phyloP scores from a whole-genome alignment of 2,113 vertebrate species.

The Tympanuchus pallidicinctus region DNA sequence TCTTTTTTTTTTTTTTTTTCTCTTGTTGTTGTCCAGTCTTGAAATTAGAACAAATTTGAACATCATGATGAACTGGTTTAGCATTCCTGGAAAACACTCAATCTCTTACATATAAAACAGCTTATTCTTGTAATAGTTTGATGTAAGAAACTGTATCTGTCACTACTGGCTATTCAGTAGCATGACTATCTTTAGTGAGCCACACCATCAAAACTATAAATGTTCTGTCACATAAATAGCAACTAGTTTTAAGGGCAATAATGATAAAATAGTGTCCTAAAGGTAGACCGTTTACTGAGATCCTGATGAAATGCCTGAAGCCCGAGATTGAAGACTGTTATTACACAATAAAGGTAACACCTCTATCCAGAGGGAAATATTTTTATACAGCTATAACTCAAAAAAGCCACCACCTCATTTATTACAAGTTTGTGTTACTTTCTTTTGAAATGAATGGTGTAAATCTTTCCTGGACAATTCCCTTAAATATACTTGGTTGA shows the following conservation, averaged over 20 bases:
- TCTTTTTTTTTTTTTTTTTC: background rate
- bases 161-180: constrained; percentile 1
- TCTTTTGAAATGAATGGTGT: constrained; percentile 27
- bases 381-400: constrained; percentile 48
- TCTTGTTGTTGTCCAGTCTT: background rate
- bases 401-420: constrained; percentile 40
- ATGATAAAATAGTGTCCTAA: constrained; percentile 59
- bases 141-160: background rate
- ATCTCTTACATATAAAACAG: background rate
- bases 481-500: background rate
- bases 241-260: constrained; percentile 62
- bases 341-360: constrained; percentile 59
- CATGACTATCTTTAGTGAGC: background rate
- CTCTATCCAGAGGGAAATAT: constrained; percentile 45
- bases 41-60: background rate
- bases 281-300: constrained; percentile 50
- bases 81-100: background rate
- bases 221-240: constrained; percentile 49
- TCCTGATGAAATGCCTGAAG: constrained; percentile 44
- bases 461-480: constrained; percentile 35
- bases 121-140: background rate
- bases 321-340: constrained; percentile 37
- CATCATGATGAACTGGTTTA: background rate
- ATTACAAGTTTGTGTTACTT: constrained; percentile 40
- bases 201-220: constrained; percentile 47